Base-by-base conservation (phyloP, 2,797 vertebrate genomes). In the Glyptemys insculpta region DNA sequence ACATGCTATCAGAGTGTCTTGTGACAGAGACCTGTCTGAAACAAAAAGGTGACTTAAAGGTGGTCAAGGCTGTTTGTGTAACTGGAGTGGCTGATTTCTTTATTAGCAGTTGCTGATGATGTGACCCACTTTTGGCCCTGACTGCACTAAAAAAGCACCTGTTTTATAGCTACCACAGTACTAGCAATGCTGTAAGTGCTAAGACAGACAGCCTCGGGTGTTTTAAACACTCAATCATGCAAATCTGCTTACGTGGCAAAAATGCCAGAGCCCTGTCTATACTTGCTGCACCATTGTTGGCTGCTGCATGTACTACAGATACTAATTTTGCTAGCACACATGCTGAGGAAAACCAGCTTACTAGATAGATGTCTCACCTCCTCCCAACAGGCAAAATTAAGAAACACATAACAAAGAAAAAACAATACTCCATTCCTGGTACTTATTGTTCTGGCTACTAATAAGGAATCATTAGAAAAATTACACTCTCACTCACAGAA, bases 381-480 rank as follows among this genome's bases (percentile, higher is more conserved):
- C 41, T 44, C 68, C 25, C 23, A 44, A 6, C 37, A 74, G 23
- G 41, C 44, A 44, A 74, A 44, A 74, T 74, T 74, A 44, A 74
- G 68, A 41, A 74, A 74, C 19, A 21, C 12, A 11, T 25, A 37
- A 41, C 19, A 62, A n/a, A 65, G 62, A n/a, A n/a, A 74, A n/a
- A 27, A 21, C 21, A 41, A 25, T 44, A 44, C 11, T 74, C 18
- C 12, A 9, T 44, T 74, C 10, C 37, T 41, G 6, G 23, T 23
- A 27, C 89, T 12, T 85, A 72, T 85, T 95, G 89, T 56, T 50
- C 88, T 91, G 27, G 72, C 90, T 95, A 91, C 31, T 52, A 53
- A 1, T 62, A 95, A 89, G 31, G 19, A 93, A 83, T 91, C 93
- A 95, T 91, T 95, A 89, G 52, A 93, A 80, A 74, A 74, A 91